Evolutionary conservation across 2,797 vertebrate species (phyloP).

Genomic region (Mormyrops boulengeri): DNA sequence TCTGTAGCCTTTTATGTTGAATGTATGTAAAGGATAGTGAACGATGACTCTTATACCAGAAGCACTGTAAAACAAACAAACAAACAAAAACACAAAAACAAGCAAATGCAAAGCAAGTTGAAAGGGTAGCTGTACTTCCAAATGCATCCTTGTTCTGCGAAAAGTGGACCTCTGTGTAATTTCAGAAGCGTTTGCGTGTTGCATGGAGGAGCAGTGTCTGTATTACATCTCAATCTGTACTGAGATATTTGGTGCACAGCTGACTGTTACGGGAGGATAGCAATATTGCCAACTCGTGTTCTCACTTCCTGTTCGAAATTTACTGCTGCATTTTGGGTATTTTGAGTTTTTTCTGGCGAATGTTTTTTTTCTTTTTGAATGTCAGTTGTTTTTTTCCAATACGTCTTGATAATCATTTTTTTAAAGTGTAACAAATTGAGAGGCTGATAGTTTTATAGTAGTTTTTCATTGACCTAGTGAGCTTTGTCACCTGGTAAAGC

Average conservation of each 20-base stretch:
- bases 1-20: slow-evolving; percentile 14
- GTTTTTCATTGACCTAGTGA: background rate
- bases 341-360: background rate
- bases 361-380: background rate
- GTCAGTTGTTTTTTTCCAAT: background rate
- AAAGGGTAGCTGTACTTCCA: background rate
- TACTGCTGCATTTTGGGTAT: background rate
- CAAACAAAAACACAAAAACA: background rate
- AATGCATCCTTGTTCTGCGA: slow-evolving; percentile 51
- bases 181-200: background rate
- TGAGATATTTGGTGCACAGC: background rate
- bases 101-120: background rate
- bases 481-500: background rate
- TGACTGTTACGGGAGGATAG: background rate
- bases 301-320: background rate
- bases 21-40: slow-evolving; percentile 24
- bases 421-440: background rate
- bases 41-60: background rate
- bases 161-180: slow-evolving; percentile 29
- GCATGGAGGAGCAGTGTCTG: background rate
- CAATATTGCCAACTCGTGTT: too few relatives aligned
- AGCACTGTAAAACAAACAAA: slow-evolving; percentile 4
- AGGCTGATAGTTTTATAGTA: background rate
- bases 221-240: background rate
- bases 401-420: background rate